phyloP scores from a whole-genome alignment of 1,140 invertebrate species.

The Drosophila pseudoobscura region DNA sequence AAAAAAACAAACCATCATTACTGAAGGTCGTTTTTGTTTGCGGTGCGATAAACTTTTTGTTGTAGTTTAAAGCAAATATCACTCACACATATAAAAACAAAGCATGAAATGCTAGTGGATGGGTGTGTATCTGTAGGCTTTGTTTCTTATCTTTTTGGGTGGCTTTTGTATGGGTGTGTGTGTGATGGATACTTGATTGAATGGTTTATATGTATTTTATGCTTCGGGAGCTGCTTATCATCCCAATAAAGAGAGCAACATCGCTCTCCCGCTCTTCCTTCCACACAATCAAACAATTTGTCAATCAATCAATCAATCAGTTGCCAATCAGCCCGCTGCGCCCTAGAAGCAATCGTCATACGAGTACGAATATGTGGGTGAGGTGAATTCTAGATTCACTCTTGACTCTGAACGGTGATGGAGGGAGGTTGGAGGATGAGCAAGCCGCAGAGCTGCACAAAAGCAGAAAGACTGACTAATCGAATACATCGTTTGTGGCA shows the following conservation, averaged over 20 bases:
- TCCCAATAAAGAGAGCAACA: conserved; percentile 1
- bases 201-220: conserved; percentile 49
- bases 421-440: neutral
- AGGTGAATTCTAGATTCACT: conserved; percentile 14
- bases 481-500: conserved; percentile 39
- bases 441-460: neutral
- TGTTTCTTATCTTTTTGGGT: conserved; percentile 57
- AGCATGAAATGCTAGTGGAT: conserved; percentile 12
- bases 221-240: conserved; percentile 52
- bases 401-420: no score
- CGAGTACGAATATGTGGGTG: conserved; percentile 11
- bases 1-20: conserved; percentile 32
- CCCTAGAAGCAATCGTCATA: conserved; percentile 7
- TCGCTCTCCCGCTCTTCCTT: conserved; percentile 4
- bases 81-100: conserved; percentile 13
- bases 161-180: conserved; percentile 13
- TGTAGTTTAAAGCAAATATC: conserved; percentile 57
- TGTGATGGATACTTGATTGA: conserved; percentile 64
- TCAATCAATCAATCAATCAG: conserved; percentile 69
- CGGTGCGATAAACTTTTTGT: conserved; percentile 51
- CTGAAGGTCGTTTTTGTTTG: conserved; percentile 76
- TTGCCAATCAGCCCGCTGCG: conserved; percentile 53
- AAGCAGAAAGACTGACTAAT: conserved; percentile 37
- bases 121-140: conserved; percentile 36
- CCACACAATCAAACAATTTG: conserved; percentile 53